A percentile compares a stretch with the other conserved stretches of the same genome.
These are phyloP conservation scores for Meloe dianella DNA, from an alignment of 2,888 invertebrate species.

Conservation along the genomic window DNA sequence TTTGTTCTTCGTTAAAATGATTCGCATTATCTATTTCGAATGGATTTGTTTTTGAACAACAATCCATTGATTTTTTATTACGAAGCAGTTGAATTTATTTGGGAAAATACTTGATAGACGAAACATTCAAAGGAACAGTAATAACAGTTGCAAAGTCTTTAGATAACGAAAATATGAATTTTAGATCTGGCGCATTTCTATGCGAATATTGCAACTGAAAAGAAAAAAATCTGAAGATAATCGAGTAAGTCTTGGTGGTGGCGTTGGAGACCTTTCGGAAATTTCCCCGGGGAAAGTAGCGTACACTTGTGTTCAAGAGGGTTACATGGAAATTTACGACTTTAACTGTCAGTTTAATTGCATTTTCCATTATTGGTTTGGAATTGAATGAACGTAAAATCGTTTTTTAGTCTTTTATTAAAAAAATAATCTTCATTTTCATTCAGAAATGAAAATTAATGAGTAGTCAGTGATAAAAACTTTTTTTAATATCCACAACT, in stretches of 20 bases:
- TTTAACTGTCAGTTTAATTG: constrained; percentile 3
- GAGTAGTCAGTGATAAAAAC: too few species aligned
- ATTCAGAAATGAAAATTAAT: too few species aligned
- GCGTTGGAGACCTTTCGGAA: constrained; percentile 38
- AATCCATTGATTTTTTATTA: not conserved
- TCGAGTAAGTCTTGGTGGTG: constrained; percentile 41
- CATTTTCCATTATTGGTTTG: constrained; percentile 1
- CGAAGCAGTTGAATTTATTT: too few species aligned
- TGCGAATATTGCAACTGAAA: constrained; percentile 38
- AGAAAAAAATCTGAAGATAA: constrained; percentile 41
- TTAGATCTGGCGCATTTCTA: constrained; percentile 40
- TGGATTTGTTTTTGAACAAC: not conserved
- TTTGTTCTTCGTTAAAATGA: not conserved
- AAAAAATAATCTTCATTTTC: not conserved
- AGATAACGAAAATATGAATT: constrained; percentile 39
- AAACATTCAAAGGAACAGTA: not conserved
- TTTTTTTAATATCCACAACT: too few species aligned
- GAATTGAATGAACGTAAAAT: constrained; percentile 4
- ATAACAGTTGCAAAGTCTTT: constrained; percentile 18
- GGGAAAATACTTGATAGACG: not conserved
- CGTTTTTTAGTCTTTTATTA: not conserved
- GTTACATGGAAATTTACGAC: constrained; percentile 8
- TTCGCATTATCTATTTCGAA: not conserved
- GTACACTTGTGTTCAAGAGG: constrained; percentile 4
- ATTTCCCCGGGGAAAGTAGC: constrained; percentile 40